Percentiles rank a stretch among this genome's conserved stretches.
Conservation (phyloP, 2,888 invertebrate genomes). For the Augochlorella aurata region DNA sequence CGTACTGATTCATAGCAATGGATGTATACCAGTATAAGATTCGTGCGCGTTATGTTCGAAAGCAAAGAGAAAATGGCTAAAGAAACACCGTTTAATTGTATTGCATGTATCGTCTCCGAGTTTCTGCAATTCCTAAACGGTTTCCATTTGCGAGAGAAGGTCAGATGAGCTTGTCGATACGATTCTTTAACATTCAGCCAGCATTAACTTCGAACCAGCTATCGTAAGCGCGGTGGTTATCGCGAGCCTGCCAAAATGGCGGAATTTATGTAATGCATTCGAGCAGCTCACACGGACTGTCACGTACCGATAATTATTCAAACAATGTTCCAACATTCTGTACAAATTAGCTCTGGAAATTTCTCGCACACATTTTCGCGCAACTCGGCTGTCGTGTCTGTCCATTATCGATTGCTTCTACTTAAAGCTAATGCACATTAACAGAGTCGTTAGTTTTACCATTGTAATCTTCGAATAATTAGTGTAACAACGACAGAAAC, state of each 20-base stretch:
- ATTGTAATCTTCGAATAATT: background rate
- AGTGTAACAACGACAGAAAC: background rate
- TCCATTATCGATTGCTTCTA: background rate
- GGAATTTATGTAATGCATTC: background rate
- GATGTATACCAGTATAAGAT: background rate
- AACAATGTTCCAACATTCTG: background rate
- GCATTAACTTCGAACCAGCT: slow-evolving; percentile 7
- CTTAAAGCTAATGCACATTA: background rate
- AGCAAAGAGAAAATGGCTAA: background rate
- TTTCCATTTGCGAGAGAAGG: slow-evolving; percentile 13
- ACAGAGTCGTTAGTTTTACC: background rate
- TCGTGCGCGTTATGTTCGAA: background rate
- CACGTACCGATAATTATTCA: background rate
- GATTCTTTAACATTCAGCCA: slow-evolving; percentile 3
- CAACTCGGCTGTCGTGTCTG: background rate
- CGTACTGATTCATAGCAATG: background rate
- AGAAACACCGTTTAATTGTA: background rate
- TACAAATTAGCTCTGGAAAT: background rate
- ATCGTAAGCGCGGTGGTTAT: background rate
- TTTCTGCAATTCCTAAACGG: slow-evolving; percentile 6
- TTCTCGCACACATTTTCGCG: background rate
- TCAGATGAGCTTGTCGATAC: slow-evolving; percentile 10
- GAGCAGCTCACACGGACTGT: background rate
- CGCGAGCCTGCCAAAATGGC: background rate
- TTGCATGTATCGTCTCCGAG: slow-evolving; percentile 2